phyloP scores from a whole-genome alignment of 2,888 invertebrate genomes.

The Leptinotarsa juncta region DNA sequence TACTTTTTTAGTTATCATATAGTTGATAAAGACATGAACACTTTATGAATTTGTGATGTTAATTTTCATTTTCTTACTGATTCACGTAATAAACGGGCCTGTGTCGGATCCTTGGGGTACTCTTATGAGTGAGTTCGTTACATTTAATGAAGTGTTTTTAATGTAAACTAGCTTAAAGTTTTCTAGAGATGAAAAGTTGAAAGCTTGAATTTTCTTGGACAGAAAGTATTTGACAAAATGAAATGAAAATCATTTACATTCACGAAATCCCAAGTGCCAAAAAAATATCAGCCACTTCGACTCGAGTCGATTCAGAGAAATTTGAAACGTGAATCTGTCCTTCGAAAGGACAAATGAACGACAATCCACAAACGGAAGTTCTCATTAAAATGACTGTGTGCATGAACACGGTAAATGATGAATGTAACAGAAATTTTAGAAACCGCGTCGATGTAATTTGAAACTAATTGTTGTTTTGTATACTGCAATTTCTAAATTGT shows the following conservation, averaged over 20 bases:
- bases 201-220: no score
- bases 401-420: constrained; percentile 9
- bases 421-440: constrained; percentile 9
- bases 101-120: no score
- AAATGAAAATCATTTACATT: background rate
- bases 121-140: no score
- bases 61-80: no score
- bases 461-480: constrained; percentile 10
- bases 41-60: no score
- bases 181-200: no score
- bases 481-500: background rate
- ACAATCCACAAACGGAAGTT: constrained; percentile 11
- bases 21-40: no score
- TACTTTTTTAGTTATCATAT: no score
- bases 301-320: background rate
- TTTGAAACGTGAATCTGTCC: background rate
- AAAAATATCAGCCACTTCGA: background rate
- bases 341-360: constrained; percentile 16
- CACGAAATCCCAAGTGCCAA: background rate
- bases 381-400: constrained; percentile 15
- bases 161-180: no score
- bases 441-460: background rate
- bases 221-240: no score
- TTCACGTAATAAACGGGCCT: no score
- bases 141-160: no score